Evolutionary conservation across 92 coral and sea anemone genomes (phyloP).

Genomic region (Diadumene lineata): DNA sequence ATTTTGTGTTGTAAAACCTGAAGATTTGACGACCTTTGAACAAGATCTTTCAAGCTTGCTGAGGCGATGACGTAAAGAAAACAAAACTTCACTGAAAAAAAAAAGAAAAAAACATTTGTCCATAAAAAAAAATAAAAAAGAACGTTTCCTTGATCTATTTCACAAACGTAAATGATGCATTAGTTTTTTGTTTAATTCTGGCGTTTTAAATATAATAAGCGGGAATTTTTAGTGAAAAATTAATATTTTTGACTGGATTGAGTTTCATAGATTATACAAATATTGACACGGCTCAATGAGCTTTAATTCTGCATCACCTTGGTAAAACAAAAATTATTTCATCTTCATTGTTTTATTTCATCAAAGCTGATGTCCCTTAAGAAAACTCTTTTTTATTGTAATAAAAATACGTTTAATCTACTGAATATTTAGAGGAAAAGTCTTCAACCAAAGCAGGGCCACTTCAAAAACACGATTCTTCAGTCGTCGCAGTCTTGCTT

Average conservation of each 20-base stretch:
- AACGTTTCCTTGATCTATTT: not conserved
- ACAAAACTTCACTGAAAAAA: not conserved
- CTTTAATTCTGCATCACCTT: not conserved
- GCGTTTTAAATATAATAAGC: not conserved
- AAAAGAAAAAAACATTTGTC: not conserved
- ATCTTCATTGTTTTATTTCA: not conserved
- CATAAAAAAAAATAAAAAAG: not conserved
- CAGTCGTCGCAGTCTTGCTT: conserved; percentile 10
- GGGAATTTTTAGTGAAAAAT: not conserved
- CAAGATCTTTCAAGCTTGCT: conserved; percentile 18
- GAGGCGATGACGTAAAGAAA: conserved; percentile 27
- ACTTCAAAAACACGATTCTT: conserved; percentile 10
- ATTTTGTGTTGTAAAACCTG: not conserved
- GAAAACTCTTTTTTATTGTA: not conserved
- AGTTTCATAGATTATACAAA: conserved; percentile 7
- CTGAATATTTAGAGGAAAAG: not conserved
- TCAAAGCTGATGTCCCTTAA: not conserved
- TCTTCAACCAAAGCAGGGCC: not conserved
- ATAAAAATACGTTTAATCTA: not conserved
- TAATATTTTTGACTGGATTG: not conserved
- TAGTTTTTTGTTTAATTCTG: not conserved
- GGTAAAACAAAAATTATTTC: not conserved
- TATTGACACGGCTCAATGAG: conserved; percentile 13
- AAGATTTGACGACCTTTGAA: conserved; percentile 29
- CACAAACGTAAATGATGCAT: not conserved